Evolutionary conservation across 2,888 invertebrate genomes (phyloP), one percentile per base, ranked within the genome.

Genomic region (Folsomia manolachei): DNA sequence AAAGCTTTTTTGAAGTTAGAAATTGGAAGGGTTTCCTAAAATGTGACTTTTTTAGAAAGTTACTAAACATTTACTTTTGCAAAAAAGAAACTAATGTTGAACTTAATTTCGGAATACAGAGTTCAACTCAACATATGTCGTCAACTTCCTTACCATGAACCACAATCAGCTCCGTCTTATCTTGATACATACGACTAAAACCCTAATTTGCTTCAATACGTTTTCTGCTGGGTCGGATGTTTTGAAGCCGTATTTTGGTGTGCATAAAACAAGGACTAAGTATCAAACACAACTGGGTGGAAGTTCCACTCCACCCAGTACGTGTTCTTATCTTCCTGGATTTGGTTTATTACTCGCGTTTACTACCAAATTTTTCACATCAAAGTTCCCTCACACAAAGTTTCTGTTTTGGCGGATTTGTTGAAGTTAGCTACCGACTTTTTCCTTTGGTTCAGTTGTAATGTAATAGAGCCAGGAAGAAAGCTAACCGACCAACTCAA

Each of bases 241-340:
- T 7, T 56, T 14, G 56, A 56, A 66, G 39, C 39, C 9, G 65
- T 7, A 27, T 52, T 52, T 66, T 24, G 19, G 26, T 14, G 52
- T 52, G 52, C 65, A 66, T 66, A 66, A 66, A 66, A 66, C 65
- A 66, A 66, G 65, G n/a, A 19, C n/a, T 52, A 66, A 66, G 56
- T 56, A 56, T 19, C 23, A 51, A 39, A 66, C 65, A 2, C n/a
- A 51, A 39, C n/a, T 64, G 9, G n/a, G n/a, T n/a, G n/a, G 27
- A 18, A 4, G 26, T n/a, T 64, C 64, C 62, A 60, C 63, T 66
- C 65, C 63, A 51, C 63, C 53, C 67, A 52, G 63, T 68, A 56
- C 71, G 70, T 71, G 69, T 70, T 63, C 72, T 73, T 76, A 74
- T 72, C 73, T 72, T 68, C 72, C 71, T 71, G 71, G 72, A 27